Evolutionary conservation across 2,113 vertebrate genomes (phyloP).

Genomic region (Lophochroa leadbeateri): DNA sequence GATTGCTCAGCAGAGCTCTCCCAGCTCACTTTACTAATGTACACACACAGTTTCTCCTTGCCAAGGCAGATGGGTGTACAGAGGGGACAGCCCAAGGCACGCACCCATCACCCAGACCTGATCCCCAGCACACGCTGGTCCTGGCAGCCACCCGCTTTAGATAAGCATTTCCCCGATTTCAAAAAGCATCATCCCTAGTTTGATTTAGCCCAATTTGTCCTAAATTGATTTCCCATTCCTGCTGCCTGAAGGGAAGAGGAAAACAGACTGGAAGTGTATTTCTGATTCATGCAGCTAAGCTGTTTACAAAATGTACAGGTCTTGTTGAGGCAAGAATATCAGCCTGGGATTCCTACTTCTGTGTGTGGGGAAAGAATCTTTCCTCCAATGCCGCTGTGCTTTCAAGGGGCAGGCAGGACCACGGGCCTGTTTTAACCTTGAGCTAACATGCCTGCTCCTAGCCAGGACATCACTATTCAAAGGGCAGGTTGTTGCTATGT

Average conservation of each 20-base stretch:
- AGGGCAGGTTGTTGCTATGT: neutral
- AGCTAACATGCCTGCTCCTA: neutral
- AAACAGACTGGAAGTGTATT: neutral
- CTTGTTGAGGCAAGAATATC: neutral
- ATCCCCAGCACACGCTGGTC: neutral
- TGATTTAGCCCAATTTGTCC: neutral
- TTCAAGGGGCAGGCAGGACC: neutral
- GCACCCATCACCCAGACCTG: rapidly evolving
- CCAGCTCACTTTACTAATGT: neutral
- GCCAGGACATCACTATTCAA: neutral
- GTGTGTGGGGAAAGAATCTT: rapidly evolving
- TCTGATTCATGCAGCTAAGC: neutral
- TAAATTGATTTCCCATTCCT: neutral
- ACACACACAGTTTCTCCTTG: neutral
- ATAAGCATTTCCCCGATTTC: neutral
- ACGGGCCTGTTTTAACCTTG: rapidly evolving
- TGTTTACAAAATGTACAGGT: neutral
- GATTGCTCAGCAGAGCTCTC: neutral
- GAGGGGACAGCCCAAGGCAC: neutral
- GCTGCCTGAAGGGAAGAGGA: neutral
- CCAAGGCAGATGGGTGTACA: neutral
- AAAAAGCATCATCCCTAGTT: neutral
- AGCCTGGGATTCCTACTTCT: neutral
- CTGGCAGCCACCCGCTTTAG: neutral
- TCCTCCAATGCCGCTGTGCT: rapidly evolving